A percentile compares a stretch with the other conserved stretches of the same genome.
phyloP scores from a whole-genome alignment of 2,797 vertebrate species.

The Ataeniobius toweri region DNA sequence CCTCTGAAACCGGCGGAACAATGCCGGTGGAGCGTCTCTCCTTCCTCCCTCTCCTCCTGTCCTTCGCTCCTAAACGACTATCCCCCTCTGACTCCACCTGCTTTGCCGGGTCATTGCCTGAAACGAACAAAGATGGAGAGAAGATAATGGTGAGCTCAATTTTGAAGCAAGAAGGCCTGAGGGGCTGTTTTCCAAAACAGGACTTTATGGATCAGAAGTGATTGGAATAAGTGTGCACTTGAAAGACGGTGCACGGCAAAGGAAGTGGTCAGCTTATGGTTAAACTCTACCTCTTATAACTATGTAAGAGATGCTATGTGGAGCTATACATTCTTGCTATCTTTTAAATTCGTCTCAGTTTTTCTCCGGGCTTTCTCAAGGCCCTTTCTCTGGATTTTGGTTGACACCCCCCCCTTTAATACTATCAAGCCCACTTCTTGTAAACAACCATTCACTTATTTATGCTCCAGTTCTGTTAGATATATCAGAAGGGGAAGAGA shows the following conservation, averaged over 20 bases:
- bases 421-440: neutral
- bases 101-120: conserved; percentile 75
- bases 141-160: neutral
- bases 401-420: neutral
- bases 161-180: neutral
- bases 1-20: conserved; percentile 63
- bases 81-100: conserved; percentile 64
- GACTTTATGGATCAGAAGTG: neutral
- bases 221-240: neutral
- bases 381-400: neutral
- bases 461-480: neutral
- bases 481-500: neutral
- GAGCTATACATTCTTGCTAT: no score
- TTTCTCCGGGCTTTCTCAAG: neutral
- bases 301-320: neutral
- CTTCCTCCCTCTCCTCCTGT: conserved; percentile 70
- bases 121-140: conserved; percentile 4
- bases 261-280: neutral
- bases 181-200: neutral
- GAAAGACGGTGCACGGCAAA: neutral
- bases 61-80: conserved; percentile 64
- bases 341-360: neutral
- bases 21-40: conserved; percentile 83
- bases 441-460: neutral
- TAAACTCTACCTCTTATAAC: neutral